phyloP scores from a whole-genome alignment of 2,113 vertebrate genomes.

The Gopherus flavomarginatus region DNA sequence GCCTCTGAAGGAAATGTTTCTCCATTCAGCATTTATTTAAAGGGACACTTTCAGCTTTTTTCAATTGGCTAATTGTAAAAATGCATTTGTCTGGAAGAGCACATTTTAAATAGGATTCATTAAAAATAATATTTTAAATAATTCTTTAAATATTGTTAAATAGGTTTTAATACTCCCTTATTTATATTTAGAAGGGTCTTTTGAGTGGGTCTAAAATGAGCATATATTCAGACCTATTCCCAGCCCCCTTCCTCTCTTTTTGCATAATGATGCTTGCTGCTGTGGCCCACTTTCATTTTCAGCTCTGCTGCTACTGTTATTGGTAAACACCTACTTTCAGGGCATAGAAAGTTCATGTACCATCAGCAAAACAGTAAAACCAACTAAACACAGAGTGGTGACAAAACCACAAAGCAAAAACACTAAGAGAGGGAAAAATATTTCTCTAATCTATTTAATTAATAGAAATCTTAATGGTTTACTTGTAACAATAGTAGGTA shows the following conservation, averaged over 20 bases:
- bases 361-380: background rate
- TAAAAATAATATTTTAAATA: background rate
- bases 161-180: background rate
- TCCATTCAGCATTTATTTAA: background rate
- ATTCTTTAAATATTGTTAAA: background rate
- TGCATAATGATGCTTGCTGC: background rate
- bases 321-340: background rate
- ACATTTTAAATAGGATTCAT: background rate
- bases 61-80: background rate
- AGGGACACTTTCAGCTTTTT: background rate
- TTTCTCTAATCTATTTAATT: background rate
- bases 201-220: background rate
- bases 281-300: background rate
- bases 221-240: background rate
- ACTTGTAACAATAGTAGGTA: background rate
- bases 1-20: background rate
- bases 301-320: background rate
- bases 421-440: background rate
- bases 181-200: background rate
- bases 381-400: background rate
- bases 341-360: background rate
- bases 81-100: background rate
- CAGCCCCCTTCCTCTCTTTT: background rate
- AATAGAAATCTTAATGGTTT: background rate
- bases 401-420: background rate